Conservation (phyloP, 2,113 vertebrate genomes). For the Promerops cafer region DNA sequence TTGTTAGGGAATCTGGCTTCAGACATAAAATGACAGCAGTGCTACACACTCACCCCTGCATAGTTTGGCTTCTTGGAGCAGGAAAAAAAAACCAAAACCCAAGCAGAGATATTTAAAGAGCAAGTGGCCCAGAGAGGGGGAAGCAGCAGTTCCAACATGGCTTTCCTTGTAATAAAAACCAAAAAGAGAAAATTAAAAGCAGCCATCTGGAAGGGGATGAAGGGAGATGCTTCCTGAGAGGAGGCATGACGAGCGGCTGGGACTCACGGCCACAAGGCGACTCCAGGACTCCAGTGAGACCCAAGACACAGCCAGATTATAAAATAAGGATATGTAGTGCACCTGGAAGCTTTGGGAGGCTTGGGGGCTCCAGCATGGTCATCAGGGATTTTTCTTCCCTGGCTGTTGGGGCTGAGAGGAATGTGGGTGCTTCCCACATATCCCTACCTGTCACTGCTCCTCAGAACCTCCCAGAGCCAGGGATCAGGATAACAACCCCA, state of each 20-base stretch:
- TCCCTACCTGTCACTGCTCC: background rate
- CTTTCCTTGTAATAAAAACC: constrained; percentile 20
- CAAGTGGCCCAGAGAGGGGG: background rate
- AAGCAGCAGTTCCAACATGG: background rate
- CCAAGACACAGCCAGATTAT: background rate
- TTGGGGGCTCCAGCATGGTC: background rate
- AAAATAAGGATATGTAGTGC: background rate
- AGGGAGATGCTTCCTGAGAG: background rate
- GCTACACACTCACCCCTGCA: background rate
- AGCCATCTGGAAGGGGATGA: background rate
- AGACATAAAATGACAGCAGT: background rate
- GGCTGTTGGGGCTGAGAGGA: constrained; percentile 65
- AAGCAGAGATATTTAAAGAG: background rate
- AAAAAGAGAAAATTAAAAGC: constrained; percentile 46
- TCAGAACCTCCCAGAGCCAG: accelerated
- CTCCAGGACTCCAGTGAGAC: background rate
- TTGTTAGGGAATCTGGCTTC: background rate
- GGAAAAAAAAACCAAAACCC: background rate
- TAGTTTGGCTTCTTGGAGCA: background rate
- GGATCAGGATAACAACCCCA: background rate
- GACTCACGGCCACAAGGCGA: accelerated
- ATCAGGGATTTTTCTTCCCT: background rate
- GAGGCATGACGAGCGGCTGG: accelerated
- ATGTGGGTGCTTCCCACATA: constrained; percentile 71
- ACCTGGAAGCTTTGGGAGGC: accelerated